Base-by-base conservation (phyloP, 1,140 invertebrate species). In the Melitaea cinxia region DNA sequence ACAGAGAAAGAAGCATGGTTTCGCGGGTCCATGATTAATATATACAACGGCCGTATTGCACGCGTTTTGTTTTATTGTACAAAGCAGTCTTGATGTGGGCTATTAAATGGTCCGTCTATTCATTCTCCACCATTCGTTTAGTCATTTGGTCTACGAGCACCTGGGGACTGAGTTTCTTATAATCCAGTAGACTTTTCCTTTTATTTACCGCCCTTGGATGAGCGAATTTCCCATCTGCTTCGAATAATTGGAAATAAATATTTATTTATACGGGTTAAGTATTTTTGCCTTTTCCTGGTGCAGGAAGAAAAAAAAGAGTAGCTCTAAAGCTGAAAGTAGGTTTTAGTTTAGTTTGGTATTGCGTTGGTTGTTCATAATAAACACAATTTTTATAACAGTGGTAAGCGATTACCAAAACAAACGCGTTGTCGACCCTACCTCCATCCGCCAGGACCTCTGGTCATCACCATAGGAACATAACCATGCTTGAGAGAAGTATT, bases 1-100 rank as follows among this genome's bases (percentile, higher is more conserved):
- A 47, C 17, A 70, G 68, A 33, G 61, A 72, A 72, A 68, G 24
- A 58, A 70, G 68, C 71, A 71, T 76, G 53, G 74, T 68, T 72
- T 74, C 70, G 70, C 72, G 79, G 74, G 73, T 72, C 75, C 70
- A 72, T 75, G 79, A 83, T 80, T 81, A 82, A 78, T 83, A 77
- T 68, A 72, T 69, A 75, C 72, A 68, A 49, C 39, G 63, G 14
- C 62, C 59, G 69, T 76, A 81, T 81, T 73, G 70, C 74, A 54
- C 49, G 65, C 75, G 73, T 83, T 83, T 82, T 82, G 80, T 85
- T 82, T 80, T 78, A 78, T 77, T 73, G 71, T 64, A 75, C 70
- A 81, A 81, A 83, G 65, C 72, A 78, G 76, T 77, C 82, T 79
- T 85, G 80, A 83, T 80, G 79, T 75, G 77, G 56, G 53, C 77